These are phyloP conservation scores for Psettodes erumei DNA, from an alignment of 2,113 vertebrate genomes.

Conservation along the genomic window DNA sequence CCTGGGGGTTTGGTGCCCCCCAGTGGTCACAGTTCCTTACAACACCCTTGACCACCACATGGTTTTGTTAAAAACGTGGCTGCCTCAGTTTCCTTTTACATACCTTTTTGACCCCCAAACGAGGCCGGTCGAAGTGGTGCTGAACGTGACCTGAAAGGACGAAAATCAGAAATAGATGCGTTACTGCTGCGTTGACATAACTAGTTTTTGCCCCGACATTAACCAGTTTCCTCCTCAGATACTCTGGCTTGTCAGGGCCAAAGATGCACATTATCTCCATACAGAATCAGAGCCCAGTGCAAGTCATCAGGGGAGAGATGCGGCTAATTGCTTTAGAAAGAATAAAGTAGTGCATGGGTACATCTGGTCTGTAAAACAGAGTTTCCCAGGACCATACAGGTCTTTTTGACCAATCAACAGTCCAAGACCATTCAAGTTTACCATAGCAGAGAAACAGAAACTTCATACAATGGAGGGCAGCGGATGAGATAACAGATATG, in stretches of 20 bases:
- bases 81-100: background rate
- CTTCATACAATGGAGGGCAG: too few species aligned
- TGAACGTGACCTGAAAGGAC: background rate
- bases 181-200: background rate
- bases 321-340: too few species aligned
- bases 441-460: too few species aligned
- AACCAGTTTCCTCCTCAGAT: constrained; percentile 48
- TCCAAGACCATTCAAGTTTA: too few species aligned
- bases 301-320: constrained; percentile 60
- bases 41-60: background rate
- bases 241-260: constrained; percentile 70
- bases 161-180: accelerated
- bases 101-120: background rate
- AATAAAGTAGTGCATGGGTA: too few species aligned
- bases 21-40: background rate
- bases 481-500: too few species aligned
- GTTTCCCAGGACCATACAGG: too few species aligned
- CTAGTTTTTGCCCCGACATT: accelerated
- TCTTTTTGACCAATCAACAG: too few species aligned
- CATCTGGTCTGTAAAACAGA: too few species aligned
- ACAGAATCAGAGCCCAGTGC: constrained; percentile 67
- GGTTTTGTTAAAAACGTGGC: background rate
- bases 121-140: background rate
- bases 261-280: constrained; percentile 62
- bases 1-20: background rate